A percentile compares a stretch with the other conserved stretches of the same genome.
These are phyloP conservation scores for Syngnathus typhle DNA, from an alignment of 2,113 vertebrate species.

Conservation along the genomic window DNA sequence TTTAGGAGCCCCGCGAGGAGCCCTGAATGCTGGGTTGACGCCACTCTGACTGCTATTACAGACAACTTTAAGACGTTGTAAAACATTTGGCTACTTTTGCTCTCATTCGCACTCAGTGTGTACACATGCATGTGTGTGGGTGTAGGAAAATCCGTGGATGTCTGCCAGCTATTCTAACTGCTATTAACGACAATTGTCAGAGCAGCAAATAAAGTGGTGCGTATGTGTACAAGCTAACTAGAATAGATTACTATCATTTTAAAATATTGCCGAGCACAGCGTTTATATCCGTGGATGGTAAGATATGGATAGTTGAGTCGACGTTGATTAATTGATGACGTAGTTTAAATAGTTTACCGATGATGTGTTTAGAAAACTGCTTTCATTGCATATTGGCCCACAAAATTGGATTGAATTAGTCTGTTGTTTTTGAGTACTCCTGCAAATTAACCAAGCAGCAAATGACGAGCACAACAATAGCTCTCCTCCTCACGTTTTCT, in stretches of 20 bases:
- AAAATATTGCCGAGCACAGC: background rate
- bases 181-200: constrained; percentile 34
- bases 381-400: background rate
- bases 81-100: constrained; percentile 66
- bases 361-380: no score
- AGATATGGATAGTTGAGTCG: background rate
- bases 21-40: constrained; percentile 64
- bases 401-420: background rate
- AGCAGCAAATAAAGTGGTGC: constrained; percentile 27
- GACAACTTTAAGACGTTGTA: constrained; percentile 69
- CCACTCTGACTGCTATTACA: constrained; percentile 70
- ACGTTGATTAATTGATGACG: background rate
- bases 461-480: background rate
- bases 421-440: background rate
- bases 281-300: background rate
- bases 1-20: constrained; percentile 63
- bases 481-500: background rate
- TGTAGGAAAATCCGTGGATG: constrained; percentile 44
- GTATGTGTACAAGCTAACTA: constrained; percentile 8
- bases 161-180: constrained; percentile 52
- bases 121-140: constrained; percentile 6
- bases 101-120: constrained; percentile 9
- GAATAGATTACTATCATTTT: background rate
- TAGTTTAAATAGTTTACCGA: background rate
- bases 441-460: background rate